Percentiles rank a stretch among this genome's conserved stretches.
Evolutionary conservation across 2,113 vertebrate genomes (phyloP).

Genomic region (Carollia perspicillata): DNA sequence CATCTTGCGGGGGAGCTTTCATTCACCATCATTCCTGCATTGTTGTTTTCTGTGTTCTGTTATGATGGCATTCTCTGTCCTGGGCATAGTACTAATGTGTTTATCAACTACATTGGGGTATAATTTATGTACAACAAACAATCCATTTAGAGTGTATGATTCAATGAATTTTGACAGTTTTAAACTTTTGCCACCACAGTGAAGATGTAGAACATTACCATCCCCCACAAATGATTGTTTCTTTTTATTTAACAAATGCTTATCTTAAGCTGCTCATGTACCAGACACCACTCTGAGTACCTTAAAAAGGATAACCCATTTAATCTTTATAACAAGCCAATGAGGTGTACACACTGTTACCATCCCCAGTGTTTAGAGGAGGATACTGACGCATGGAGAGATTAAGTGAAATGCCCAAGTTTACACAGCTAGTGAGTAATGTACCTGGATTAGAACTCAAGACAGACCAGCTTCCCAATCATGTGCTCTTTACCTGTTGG

Average conservation of each 20-base stretch:
- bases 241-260: constrained; percentile 34
- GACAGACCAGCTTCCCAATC: neutral
- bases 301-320: constrained; percentile 3
- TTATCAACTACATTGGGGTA: constrained; percentile 4
- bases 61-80: constrained; percentile 20
- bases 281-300: neutral
- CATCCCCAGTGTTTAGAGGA: neutral
- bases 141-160: neutral
- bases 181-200: neutral
- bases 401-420: neutral
- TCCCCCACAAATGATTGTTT: neutral
- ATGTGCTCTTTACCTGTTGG: neutral
- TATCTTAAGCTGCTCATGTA: neutral
- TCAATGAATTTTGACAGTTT: neutral
- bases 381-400: neutral
- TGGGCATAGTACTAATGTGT: neutral
- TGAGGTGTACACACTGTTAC: neutral
- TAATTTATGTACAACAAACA: neutral
- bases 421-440: neutral
- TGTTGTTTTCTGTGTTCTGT: neutral
- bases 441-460: neutral
- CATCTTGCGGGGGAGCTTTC: neutral
- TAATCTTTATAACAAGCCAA: neutral
- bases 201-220: neutral
- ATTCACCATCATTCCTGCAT: neutral